These are phyloP conservation scores for Pelochelys cantorii DNA, from an alignment of 2,797 vertebrate species.

Conservation along the genomic window DNA sequence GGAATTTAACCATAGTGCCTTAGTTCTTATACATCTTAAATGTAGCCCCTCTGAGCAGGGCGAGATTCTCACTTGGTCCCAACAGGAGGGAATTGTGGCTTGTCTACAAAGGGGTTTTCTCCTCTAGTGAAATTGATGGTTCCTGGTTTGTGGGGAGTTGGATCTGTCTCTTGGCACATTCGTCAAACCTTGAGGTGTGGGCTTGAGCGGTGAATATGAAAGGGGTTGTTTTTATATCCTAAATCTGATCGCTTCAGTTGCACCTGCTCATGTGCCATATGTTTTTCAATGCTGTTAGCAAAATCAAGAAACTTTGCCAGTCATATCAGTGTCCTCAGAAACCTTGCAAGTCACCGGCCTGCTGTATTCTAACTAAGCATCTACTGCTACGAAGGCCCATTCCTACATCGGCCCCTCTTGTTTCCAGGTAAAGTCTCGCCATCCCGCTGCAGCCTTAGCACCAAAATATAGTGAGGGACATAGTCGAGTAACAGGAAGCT, in stretches of 20 bases:
- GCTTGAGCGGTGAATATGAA: not conserved
- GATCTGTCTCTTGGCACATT: not conserved
- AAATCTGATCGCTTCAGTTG: not conserved
- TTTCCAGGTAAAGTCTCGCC: fast-evolving
- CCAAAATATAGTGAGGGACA: fast-evolving
- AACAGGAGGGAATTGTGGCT: not conserved
- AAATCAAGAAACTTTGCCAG: not conserved
- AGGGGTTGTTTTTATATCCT: slow-evolving; percentile 6
- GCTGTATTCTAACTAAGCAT: not conserved
- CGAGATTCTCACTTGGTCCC: not conserved
- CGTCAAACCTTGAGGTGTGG: not conserved
- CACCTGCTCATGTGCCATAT: slow-evolving; percentile 14
- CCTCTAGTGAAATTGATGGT: not conserved
- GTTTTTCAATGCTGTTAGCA: not conserved
- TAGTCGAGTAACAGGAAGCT: fast-evolving
- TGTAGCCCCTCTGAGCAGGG: not conserved
- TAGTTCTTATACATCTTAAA: fast-evolving
- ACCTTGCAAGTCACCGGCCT: not conserved
- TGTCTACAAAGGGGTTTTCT: slow-evolving; percentile 48
- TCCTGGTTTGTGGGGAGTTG: slow-evolving; percentile 26
- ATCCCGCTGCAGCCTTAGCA: fast-evolving
- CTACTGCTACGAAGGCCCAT: fast-evolving
- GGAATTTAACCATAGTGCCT: not conserved
- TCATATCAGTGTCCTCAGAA: not conserved
- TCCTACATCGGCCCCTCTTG: not conserved